Evolutionary conservation across 2,113 vertebrate genomes (phyloP), one percentile per base, ranked within the genome.

Genomic region (Psettodes erumei): DNA sequence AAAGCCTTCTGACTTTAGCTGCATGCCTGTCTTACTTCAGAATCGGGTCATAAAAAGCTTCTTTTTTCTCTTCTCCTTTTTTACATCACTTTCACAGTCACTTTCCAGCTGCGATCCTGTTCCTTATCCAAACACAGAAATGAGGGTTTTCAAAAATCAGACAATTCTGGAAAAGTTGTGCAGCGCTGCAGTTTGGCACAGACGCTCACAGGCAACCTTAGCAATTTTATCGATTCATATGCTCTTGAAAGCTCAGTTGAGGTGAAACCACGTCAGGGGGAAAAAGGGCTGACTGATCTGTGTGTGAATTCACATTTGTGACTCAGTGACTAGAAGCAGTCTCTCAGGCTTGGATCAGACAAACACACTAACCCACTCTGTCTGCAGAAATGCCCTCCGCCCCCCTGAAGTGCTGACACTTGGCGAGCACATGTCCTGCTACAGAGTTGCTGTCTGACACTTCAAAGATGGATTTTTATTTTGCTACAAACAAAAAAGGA

Each of bases 71-170:
- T 60, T 78, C 42, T 51, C 40, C 77, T 47, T 66, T 23, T 79
- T 64, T 71, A 83, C n/a, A n/a, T n/a, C n/a, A n/a, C n/a, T n/a
- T 15, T 6, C 63, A 83, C 18, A 90, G 66, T 81, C 59, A 53
- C 66, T 87, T 82, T 83, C 68, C 81, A 84, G 67, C 74, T 71
- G 71, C 59, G 87, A 88, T 87, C 73, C 51, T 80, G 71, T 82
- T 90, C 53, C 76, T n/a, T 77, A 83, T 88, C 30, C 56, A 91
- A 92, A 90, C 79, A 91, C 59, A 65, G 58, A 85, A 72, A 71
- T 62, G 68, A 72, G 71, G 65, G 37, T 82, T 84, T 64, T 60
- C 8, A 47, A 35, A 73, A 85, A 80, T 84, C 62, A 68, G 50
- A 83, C 75, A 81, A 62, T 30, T 82, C 72, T 75, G 87, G 83